Conservation (phyloP, 2,113 vertebrate species). For the Mormyrus lacerda region DNA sequence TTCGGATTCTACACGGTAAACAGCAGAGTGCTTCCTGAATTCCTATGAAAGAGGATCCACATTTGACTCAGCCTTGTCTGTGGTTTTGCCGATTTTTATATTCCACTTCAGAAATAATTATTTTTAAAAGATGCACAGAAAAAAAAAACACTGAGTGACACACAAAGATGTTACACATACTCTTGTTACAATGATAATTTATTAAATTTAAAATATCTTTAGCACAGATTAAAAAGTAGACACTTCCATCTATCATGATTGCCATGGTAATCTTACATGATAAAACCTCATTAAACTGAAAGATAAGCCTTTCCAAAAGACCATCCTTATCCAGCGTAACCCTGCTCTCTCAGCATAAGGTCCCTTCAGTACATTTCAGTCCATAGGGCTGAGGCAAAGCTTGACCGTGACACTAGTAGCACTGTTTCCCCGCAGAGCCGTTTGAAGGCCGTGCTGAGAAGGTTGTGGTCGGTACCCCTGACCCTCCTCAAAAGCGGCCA, state of each 20-base stretch:
- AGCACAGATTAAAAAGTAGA: slow-evolving; percentile 71
- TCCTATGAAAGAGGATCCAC: background rate
- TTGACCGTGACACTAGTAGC: slow-evolving; percentile 36
- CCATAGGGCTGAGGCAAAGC: slow-evolving; percentile 58
- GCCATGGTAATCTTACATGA: slow-evolving; percentile 54
- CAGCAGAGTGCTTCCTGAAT: background rate
- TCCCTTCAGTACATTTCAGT: slow-evolving; percentile 36
- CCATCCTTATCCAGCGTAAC: slow-evolving; percentile 15
- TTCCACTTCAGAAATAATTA: background rate
- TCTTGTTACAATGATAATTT: slow-evolving; percentile 72
- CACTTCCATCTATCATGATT: slow-evolving; percentile 60
- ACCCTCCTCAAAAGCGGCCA: background rate
- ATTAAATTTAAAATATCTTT: slow-evolving; percentile 75
- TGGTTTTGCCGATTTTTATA: background rate
- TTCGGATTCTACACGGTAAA: background rate
- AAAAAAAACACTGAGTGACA: background rate
- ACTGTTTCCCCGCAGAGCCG: slow-evolving; percentile 21
- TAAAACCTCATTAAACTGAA: slow-evolving; percentile 27
- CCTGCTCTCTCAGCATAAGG: slow-evolving; percentile 2
- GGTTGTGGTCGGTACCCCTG: background rate
- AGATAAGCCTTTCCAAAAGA: slow-evolving; percentile 61
- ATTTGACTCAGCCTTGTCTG: background rate
- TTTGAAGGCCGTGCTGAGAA: slow-evolving; percentile 25
- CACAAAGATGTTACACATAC: slow-evolving; percentile 20
- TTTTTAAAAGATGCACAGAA: background rate